Evolutionary conservation across 2,113 vertebrate species (phyloP), one percentile per base, ranked within the genome.

Genomic region (Syngnathoides biaculeatus): DNA sequence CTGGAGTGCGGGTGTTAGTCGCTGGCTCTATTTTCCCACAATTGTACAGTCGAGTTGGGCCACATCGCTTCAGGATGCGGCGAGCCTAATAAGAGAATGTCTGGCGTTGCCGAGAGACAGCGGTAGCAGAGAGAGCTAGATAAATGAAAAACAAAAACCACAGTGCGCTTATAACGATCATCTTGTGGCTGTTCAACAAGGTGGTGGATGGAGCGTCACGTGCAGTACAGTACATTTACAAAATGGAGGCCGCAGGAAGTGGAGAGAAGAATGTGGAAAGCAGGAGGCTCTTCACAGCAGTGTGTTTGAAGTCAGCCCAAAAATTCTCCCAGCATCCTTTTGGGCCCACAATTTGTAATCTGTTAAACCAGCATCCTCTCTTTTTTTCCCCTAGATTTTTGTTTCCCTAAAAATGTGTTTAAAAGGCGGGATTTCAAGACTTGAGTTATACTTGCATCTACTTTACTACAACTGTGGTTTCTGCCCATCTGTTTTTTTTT

Each of bases 271-370:
- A 39, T 61, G 7, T 2, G 62, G 55, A 48, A 55, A 43, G 73
- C 19, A 65, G 58, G 64, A 62, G 76, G 68, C 67, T 19, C 72
- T 68, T 78, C 71, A 65, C 81, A 79, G 82, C 77, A 68, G 77
- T 69, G 75, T 74, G 72, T 82, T 63, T 65, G 71, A 79, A 82
- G 77, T 78, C 73, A 70, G 38, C 59, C 38, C 59, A 61, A 61
- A 58, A 40, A 61, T 13, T 61, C 59, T 86, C 84, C 77, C 80
- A 80, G 82, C 86, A 75, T 89, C 75, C 81, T 83, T 20, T 60
- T 65, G 79, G 79, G 82, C 79, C 73, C 75, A 70, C 78, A 80
- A 85, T 43, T 57, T 48, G 63, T 86, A 84, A 87, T 90, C 87
- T 89, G 72, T 67, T 69, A 73, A 69, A 68, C 20, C 53, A 53